phyloP scores from a whole-genome alignment of 2,113 vertebrate species.

The Chlamydotis undulata region DNA sequence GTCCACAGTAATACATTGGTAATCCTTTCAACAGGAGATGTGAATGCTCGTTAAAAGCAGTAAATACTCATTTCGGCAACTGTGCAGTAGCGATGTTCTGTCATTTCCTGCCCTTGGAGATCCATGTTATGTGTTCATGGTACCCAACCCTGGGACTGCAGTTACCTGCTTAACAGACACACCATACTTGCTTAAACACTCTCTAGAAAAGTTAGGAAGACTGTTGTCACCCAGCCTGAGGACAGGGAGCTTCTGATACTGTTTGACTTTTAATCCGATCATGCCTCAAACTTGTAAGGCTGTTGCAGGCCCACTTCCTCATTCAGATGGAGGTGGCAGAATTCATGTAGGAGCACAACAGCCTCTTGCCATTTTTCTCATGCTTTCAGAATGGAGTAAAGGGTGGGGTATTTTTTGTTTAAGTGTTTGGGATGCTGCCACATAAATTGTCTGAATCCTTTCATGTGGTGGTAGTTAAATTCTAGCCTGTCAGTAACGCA shows the following conservation, averaged over 20 bases:
- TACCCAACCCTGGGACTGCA: neutral
- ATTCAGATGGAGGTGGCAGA: neutral
- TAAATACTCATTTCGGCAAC: neutral
- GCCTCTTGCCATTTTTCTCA: neutral
- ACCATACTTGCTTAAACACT: neutral
- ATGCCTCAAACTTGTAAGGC: neutral
- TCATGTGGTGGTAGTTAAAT: neutral
- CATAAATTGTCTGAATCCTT: neutral
- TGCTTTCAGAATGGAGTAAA: neutral
- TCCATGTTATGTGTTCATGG: neutral
- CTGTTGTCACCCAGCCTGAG: neutral
- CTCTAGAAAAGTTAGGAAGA: neutral
- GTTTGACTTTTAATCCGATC: neutral
- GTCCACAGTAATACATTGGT: neutral
- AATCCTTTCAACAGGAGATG: neutral
- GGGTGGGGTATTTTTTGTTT: accelerated
- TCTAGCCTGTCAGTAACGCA: neutral
- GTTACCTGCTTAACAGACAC: accelerated
- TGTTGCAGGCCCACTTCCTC: neutral
- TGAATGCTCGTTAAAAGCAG: neutral
- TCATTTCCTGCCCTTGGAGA: neutral
- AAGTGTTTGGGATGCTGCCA: neutral
- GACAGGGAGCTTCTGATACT: neutral
- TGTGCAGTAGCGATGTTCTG: neutral
- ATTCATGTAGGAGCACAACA: neutral